A percentile compares a stretch with the other conserved stretches of the same genome.
Evolutionary conservation across 2,888 invertebrate genomes (phyloP).

Genomic region (Germaria angustata): DNA sequence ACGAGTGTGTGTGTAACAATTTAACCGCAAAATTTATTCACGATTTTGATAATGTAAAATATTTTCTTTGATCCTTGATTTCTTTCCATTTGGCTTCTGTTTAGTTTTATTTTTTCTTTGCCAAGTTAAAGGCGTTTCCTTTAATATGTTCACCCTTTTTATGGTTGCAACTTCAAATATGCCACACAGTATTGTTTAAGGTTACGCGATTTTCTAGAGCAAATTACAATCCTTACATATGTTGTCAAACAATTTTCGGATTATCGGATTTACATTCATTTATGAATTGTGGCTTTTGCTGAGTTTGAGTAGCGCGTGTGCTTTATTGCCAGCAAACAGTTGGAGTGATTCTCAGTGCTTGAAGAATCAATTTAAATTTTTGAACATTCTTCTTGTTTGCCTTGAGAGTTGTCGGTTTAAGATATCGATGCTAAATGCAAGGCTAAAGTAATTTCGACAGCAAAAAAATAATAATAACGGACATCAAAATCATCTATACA

Average conservation of each 20-base stretch:
- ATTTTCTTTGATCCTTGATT: constrained; percentile 63
- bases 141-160: constrained; percentile 21
- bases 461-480: no score
- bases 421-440: neutral
- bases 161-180: constrained; percentile 38
- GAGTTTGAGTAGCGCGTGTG: neutral
- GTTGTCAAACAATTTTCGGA: constrained; percentile 68
- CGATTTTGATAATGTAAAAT: constrained; percentile 68
- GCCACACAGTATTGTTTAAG: constrained; percentile 65
- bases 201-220: constrained; percentile 51
- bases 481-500: no score
- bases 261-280: constrained; percentile 68
- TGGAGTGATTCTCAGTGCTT: constrained; percentile 56
- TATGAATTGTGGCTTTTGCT: constrained; percentile 37
- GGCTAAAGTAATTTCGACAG: no score
- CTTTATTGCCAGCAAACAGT: constrained; percentile 29
- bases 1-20: constrained; percentile 71
- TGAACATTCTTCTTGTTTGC: constrained; percentile 3
- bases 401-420: neutral
- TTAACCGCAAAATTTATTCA: constrained; percentile 78
- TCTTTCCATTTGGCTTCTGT: constrained; percentile 54
- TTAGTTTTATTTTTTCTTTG: constrained; percentile 22
- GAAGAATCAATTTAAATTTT: constrained; percentile 26
- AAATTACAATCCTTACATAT: constrained; percentile 67
- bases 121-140: constrained; percentile 56